Base-by-base conservation (phyloP, 1,140 invertebrate species). In the Andrena cerasifolii region DNA sequence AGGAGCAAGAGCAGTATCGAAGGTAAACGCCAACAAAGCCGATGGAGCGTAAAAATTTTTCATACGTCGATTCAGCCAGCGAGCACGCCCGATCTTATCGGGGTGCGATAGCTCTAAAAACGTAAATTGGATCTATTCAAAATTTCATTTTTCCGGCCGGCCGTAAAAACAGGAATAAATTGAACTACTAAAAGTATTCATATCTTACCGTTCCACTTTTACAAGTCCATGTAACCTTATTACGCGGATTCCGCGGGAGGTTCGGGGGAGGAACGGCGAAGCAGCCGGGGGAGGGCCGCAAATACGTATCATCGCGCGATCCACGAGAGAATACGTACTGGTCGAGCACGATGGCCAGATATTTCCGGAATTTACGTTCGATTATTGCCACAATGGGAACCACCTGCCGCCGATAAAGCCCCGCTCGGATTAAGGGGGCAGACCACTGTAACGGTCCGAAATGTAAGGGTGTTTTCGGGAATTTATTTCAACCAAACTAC, bases 301-400 rank as follows among this genome's bases (percentile, higher is more conserved):
- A 66, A 76, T 65, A 49, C 24, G 31, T 47, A 68, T 81, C 67
- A 36, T 14, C 18, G 65, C 7, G 33, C 61, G 63, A 61, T 79
- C 77, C 31, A 18, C 18, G 54, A 28, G 43, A 63, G 62, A 73
- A 47, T 62, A 61, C 43, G 59, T 54, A 26, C 40, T 45, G 77
- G 43, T 26, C 5, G 28, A n/a, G 36, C 45, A 12, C 47, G 56
- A 31, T 54, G 43, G 24, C 8, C 24, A 53, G 68, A 72, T 53
- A 63, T 74, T 83, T 73, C 51, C 61, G 47, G 62, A 78, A 80
- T 82, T 83, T 33, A 56, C 53, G 76, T 73, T 73, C 58, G 56
- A 72, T 82, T 59, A 78, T 68, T 54, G 68, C 47, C 67, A 33
- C 81, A 68, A 79, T 70, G 58, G 62, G 21, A 58, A 47, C 51